Base-by-base conservation (phyloP, 2,113 vertebrate genomes). In the human region DNA sequence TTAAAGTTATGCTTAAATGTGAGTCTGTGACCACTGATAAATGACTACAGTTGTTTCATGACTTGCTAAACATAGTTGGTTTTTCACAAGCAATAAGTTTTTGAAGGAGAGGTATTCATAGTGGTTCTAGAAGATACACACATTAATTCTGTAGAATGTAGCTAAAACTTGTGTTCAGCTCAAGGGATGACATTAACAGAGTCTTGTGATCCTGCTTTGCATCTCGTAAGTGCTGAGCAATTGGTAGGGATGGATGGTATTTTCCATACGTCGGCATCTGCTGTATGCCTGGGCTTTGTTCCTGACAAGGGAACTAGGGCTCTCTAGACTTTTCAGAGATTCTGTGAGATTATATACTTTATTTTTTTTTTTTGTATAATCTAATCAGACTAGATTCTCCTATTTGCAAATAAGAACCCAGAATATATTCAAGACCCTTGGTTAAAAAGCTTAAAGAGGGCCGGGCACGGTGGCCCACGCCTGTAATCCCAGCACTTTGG, bases 61-160 rank as follows among this genome's bases (percentile, higher is more conserved):
- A 97, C 97, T 98, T 98, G 89, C 94, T 98, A 98, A 98, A 97
- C 97, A 97, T 97, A 97, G 96, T 98, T 98, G 96, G 80, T 93
- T 97, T 75, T 94, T 92, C 94, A 89, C 97, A 95, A 96, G 95
- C 97, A 98, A 97, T 95, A 97, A 97, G 86, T 95, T 98, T 95
- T 94, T 25, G 90, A 81, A 50, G 48, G 32, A 92, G 40, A 55
- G 38, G 72, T 90, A 93, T 97, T 90, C n/a, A 97, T 91, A 96
- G 94, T 96, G 95, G 96, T 94, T 96, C 1, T 90, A 82, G 72
- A 94, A 98, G 96, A 94, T 73, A 43, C 9, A 57, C 2, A 45
- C 30, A 40, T 30, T 35, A 80, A 90, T 84, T 57, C n/a, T 85
- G 9, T 84, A 81, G 64, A 89, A 43, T 70, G 7, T 59, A 92